A percentile compares a stretch with the other conserved stretches of the same genome.
Conservation (phyloP, 2,888 invertebrate species). For the Drosophila aldrichi region DNA sequence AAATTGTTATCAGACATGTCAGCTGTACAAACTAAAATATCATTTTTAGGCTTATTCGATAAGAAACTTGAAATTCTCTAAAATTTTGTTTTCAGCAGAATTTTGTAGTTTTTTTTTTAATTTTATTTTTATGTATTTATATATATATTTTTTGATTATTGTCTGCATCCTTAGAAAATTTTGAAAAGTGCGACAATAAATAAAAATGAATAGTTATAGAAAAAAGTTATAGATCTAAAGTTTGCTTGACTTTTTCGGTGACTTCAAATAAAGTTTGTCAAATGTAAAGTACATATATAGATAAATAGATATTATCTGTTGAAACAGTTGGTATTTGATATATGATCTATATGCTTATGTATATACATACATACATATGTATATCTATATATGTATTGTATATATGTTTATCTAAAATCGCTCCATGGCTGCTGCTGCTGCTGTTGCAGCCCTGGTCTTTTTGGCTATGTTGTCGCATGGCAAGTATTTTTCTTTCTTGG, state of each 20-base stretch:
- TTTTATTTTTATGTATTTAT: not conserved
- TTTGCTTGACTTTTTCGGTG: not conserved
- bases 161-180: conserved; percentile 6
- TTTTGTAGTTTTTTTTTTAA: conserved; percentile 2
- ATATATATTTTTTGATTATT: not conserved
- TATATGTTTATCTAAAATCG: not conserved
- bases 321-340: conserved; percentile 11
- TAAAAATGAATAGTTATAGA: conserved; percentile 7
- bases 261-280: not conserved
- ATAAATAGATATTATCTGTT: conserved; percentile 11
- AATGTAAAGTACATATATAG: too few species aligned
- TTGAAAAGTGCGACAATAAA: not conserved
- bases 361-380: not conserved
- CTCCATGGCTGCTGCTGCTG: not conserved
- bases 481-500: conserved; percentile 81
- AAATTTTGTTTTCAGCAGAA: conserved; percentile 4
- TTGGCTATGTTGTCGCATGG: conserved; percentile 75
- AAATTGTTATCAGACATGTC: conserved; percentile 55
- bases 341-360: not conserved
- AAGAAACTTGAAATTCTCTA: conserved; percentile 33
- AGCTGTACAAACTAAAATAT: conserved; percentile 74
- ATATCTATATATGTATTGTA: not conserved
- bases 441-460: conserved; percentile 62
- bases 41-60: conserved; percentile 62
- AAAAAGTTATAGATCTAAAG: not conserved